Percentiles rank a stretch among this genome's conserved stretches.
These are phyloP conservation scores for Seriola rivoliana DNA, from an alignment of 2,113 vertebrate species.

Conservation along the genomic window DNA sequence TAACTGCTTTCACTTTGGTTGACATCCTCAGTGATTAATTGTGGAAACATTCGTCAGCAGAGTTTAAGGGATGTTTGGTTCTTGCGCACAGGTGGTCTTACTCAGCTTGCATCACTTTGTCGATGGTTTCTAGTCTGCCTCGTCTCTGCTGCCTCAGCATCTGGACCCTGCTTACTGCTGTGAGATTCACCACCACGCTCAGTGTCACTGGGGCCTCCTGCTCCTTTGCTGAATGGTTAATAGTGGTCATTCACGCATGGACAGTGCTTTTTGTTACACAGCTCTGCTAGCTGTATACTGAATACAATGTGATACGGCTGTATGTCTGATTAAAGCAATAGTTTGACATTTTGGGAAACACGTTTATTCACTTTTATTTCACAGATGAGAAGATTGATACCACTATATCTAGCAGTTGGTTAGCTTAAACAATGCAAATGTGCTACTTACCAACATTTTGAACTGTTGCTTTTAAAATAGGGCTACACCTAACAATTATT, in stretches of 20 bases:
- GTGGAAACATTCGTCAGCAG: neutral
- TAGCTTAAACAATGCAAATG: neutral
- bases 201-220: conserved; percentile 20
- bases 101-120: conserved; percentile 12
- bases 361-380: neutral
- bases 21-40: neutral
- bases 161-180: conserved; percentile 52
- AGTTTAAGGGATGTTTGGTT: neutral
- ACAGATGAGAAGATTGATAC: neutral
- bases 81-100: neutral
- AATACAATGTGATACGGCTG: neutral
- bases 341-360: neutral
- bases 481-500: neutral
- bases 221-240: conserved; percentile 24
- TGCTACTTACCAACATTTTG: neutral
- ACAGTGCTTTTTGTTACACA: conserved; percentile 16
- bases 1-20: neutral
- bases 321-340: neutral
- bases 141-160: conserved; percentile 75
- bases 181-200: conserved; percentile 29
- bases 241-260: neutral
- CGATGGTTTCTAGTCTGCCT: conserved; percentile 70
- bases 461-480: neutral
- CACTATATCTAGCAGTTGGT: neutral
- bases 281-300: neutral